Base-by-base conservation (phyloP, 2,888 invertebrate genomes). In the Acrobasis repandana region DNA sequence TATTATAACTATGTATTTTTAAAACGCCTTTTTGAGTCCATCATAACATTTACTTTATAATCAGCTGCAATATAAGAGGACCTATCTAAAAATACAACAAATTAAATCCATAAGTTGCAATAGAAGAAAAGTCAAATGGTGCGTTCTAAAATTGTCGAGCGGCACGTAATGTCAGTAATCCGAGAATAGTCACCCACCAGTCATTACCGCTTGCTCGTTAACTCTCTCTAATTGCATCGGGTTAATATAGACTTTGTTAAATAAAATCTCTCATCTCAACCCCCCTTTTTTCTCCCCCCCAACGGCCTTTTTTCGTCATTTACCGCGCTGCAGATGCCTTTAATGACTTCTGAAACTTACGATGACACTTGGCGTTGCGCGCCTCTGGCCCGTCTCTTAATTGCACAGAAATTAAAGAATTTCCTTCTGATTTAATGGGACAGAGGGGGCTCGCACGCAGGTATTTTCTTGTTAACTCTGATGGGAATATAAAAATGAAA, bases 231-330 rank as follows among this genome's bases (percentile, higher is more conserved):
- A 92, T 92, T 92, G 91, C 91, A 88, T 89, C 86, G 90, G 90
- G 89, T 92, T 92, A 92, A 92, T 92, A 91, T 90, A 92, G 90
- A 92, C 91, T 91, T 91, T 92, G 91, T 91, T 91, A 90, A 91
- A 91, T 92, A 91, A 92, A 92, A 91, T 91, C 91, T 90, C 90
- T 89, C 90, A 87, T 89, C 87, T 79, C 81, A 70, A 76, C 79
- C 79, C 79, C 75, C 71, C 73, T 60, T 70, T 28, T 43, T 63
- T 67, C 70, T 70, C 63, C 70, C 67, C 64, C 69, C 67, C 58
- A 61, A 61, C 59, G 66, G 61, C 60, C 66, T 87, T 90, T 89
- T 90, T 88, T 86, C 85, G 83, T 90, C 89, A 90, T 90, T 90
- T 90, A 90, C 84, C 85, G 82, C 82, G 86, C 80, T 91, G 88